These are phyloP conservation scores for Ameiurus melas DNA, from an alignment of 2,113 vertebrate genomes.

Conservation along the genomic window DNA sequence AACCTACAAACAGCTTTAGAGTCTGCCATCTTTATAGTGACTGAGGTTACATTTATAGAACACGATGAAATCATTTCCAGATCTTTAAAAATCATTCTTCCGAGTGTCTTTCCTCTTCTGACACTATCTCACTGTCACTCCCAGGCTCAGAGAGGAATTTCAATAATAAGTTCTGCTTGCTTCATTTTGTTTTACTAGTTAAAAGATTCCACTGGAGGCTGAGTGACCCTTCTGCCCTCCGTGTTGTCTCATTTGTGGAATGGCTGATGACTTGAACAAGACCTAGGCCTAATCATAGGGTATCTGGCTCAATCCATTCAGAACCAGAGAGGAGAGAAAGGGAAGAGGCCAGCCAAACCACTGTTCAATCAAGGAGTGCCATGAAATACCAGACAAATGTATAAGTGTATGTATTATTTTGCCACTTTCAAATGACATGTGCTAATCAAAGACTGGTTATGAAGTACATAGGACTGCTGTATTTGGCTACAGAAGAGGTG, in stretches of 20 bases:
- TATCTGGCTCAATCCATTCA: constrained; percentile 23
- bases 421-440: not conserved
- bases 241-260: constrained; percentile 39
- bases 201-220: constrained; percentile 1
- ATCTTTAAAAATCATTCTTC: not conserved
- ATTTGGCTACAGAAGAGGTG: not conserved
- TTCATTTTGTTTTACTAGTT: constrained; percentile 41
- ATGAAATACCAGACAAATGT: not conserved
- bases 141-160: not conserved
- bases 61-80: not conserved
- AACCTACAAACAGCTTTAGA: constrained; percentile 9
- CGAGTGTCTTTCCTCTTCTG: not conserved
- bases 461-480: not conserved
- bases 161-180: constrained; percentile 30
- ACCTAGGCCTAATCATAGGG: constrained; percentile 43
- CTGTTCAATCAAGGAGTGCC: not conserved
- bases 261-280: constrained; percentile 22
- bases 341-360: constrained; percentile 37
- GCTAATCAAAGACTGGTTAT: too few species aligned
- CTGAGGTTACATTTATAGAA: constrained; percentile 17
- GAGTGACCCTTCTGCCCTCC: not conserved
- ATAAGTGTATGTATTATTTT: not conserved
- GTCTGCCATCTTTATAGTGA: not conserved
- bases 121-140: not conserved
- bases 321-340: not conserved